Conservation (phyloP, 1,140 invertebrate genomes). For the Octopus sinensis region DNA sequence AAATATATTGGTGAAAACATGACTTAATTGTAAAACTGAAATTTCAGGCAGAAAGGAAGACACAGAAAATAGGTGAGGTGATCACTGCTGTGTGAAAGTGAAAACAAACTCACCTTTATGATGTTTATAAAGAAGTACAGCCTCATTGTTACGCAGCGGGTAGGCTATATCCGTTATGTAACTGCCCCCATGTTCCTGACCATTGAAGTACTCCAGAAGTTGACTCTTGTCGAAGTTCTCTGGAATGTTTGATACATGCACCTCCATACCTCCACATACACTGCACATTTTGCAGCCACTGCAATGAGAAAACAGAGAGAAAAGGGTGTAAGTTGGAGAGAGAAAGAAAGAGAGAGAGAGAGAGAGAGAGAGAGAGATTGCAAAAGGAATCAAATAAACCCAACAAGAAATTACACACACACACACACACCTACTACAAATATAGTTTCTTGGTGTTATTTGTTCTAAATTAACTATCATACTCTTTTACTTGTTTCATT, state of each 20-base stretch:
- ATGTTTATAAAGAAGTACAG: background rate
- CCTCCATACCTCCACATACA: conserved; percentile 6
- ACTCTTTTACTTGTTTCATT: too few species aligned
- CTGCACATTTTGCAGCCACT: background rate
- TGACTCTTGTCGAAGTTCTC: background rate
- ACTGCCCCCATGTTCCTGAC: background rate
- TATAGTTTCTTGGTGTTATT: too few species aligned
- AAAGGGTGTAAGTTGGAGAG: background rate
- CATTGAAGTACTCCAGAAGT: background rate
- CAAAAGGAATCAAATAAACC: background rate
- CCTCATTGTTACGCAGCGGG: conserved; percentile 5
- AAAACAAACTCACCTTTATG: background rate
- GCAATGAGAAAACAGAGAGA: background rate
- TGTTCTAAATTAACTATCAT: too few species aligned
- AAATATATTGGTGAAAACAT: too few species aligned
- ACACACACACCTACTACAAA: too few species aligned
- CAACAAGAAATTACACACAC: background rate
- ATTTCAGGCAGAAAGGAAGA: too few species aligned
- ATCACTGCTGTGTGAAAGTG: too few species aligned
- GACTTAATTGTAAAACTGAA: too few species aligned
- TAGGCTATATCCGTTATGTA: conserved; percentile 7
- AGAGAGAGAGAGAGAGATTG: background rate
- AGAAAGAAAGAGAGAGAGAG: background rate
- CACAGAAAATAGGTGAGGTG: too few species aligned
- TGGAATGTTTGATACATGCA: conserved; percentile 9